Evolutionary conservation across 2,888 invertebrate species (phyloP).

Genomic region (Phytoseiulus persimilis): DNA sequence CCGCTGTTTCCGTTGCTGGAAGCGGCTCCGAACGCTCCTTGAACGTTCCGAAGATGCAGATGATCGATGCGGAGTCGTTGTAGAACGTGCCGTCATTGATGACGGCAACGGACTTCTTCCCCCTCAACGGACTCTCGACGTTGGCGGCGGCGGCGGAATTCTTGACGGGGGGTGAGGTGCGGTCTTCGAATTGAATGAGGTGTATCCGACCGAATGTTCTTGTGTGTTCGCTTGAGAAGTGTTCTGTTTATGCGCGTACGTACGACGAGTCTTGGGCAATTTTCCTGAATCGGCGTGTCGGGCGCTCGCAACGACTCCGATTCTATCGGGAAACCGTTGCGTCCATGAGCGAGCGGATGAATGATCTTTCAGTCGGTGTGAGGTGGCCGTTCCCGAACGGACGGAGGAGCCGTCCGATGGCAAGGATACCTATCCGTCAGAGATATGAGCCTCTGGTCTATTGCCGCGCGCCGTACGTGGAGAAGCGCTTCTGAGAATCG

Average conservation of each 20-base stretch:
- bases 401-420: too few relatives aligned
- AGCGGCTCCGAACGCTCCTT: background rate
- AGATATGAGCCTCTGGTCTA: background rate
- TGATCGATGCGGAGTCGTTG: background rate
- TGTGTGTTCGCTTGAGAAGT: background rate
- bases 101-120: background rate
- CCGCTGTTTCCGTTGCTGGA: background rate
- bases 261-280: background rate
- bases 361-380: background rate
- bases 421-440: background rate
- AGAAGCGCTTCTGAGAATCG: background rate
- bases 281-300: background rate
- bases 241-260: background rate
- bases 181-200: background rate
- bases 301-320: background rate
- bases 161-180: conserved; percentile 5
- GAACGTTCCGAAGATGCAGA: background rate
- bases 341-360: background rate
- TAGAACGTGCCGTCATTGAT: conserved; percentile 5
- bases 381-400: background rate
- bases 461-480: too few relatives aligned
- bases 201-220: background rate
- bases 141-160: background rate
- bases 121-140: background rate
- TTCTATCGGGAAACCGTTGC: background rate